These are phyloP conservation scores for Crossaster papposus DNA, from an alignment of 53 echinoderm and acorn worm species.

Conservation along the genomic window DNA sequence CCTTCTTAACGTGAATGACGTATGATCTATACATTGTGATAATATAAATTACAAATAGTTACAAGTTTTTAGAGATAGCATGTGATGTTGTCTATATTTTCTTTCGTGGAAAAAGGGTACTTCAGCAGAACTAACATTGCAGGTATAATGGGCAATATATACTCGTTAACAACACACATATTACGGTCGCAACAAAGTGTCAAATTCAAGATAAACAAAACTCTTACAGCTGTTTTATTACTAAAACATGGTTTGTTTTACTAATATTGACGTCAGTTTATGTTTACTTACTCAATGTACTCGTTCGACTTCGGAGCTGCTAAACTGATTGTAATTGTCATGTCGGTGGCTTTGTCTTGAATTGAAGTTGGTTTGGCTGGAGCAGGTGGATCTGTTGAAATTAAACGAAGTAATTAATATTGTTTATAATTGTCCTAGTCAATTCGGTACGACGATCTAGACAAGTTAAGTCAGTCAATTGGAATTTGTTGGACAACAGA, in stretches of 20 bases:
- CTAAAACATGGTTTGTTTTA: no score
- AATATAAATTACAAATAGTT: neutral
- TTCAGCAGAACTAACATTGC: neutral
- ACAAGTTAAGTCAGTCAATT: no score
- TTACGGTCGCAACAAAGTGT: no score
- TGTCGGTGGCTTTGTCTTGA: neutral
- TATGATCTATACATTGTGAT: neutral
- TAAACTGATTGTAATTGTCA: neutral
- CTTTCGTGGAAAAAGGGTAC: no score
- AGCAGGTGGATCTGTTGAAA: neutral
- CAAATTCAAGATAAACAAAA: no score
- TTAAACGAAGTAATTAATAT: neutral
- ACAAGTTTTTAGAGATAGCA: neutral
- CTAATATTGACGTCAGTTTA: neutral
- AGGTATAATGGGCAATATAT: neutral
- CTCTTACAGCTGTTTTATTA: no score
- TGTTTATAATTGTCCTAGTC: neutral
- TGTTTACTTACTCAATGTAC: neutral
- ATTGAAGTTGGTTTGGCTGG: neutral
- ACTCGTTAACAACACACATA: no score
- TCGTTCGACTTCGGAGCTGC: neutral
- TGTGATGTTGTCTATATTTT: neutral
- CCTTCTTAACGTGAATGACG: slow-evolving; percentile 5
- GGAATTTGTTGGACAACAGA: no score
- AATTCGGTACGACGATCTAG: no score